These are phyloP conservation scores for Cerastis leucographa DNA, from an alignment of 2,888 invertebrate species.

Conservation along the genomic window DNA sequence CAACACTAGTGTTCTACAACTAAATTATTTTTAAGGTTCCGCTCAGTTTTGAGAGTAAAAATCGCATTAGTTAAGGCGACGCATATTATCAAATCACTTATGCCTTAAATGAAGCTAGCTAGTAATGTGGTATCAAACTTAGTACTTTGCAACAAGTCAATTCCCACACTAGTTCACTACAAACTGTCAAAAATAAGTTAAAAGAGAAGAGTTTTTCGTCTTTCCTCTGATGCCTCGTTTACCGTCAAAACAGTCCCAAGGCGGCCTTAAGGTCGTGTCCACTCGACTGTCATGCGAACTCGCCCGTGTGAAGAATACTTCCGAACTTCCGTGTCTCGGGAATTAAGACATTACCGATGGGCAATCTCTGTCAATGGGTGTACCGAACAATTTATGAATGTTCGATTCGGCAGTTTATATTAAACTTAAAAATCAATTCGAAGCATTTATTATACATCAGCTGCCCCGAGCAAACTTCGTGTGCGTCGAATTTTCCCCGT, in stretches of 20 bases:
- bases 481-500: too few species aligned
- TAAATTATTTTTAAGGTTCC: background rate
- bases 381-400: background rate
- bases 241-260: slow-evolving; percentile 44
- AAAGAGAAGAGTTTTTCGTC: slow-evolving; percentile 7
- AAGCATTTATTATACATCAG: background rate
- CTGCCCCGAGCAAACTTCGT: too few species aligned
- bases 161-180: background rate
- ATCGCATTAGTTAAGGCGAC: background rate
- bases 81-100: background rate
- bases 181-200: slow-evolving; percentile 7
- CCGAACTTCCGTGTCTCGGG: slow-evolving; percentile 28
- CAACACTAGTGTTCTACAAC: background rate
- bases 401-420: background rate
- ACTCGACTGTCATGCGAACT: slow-evolving; percentile 38
- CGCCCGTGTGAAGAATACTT: slow-evolving; percentile 53
- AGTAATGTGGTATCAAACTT: background rate
- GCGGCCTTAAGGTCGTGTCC: slow-evolving; percentile 15
- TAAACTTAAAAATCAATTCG: background rate
- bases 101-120: background rate
- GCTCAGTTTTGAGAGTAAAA: background rate
- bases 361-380: slow-evolving; percentile 11
- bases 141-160: slow-evolving; percentile 15
- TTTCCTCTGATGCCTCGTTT: slow-evolving; percentile 19
- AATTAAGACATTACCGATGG: slow-evolving; percentile 35